A percentile compares a stretch with the other conserved stretches of the same genome.
phyloP scores from a whole-genome alignment of 2,113 vertebrate genomes.

The Rhea americana region DNA sequence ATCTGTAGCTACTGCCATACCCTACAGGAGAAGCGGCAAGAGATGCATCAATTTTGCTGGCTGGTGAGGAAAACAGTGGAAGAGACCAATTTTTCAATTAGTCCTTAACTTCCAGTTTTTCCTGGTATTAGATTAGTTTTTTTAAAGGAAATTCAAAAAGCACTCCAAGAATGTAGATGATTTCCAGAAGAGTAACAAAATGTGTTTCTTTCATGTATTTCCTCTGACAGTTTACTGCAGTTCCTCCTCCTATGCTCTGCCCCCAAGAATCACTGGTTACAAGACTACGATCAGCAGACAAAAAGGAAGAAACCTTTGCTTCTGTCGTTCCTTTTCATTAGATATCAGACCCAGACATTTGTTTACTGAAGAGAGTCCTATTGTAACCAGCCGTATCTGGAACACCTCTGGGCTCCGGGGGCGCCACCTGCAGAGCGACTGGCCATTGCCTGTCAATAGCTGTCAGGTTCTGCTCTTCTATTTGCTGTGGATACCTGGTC shows the following conservation, averaged over 20 bases:
- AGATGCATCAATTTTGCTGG: neutral
- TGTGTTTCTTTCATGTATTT: neutral
- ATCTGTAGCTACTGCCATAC: neutral
- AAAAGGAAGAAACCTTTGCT: neutral
- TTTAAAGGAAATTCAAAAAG: neutral
- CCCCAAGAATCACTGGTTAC: neutral
- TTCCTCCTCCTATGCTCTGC: neutral
- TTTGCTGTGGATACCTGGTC: neutral
- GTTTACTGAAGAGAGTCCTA: neutral
- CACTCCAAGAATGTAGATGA: neutral
- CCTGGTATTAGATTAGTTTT: neutral
- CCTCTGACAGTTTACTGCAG: neutral
- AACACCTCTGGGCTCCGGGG: neutral
- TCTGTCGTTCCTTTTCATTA: neutral
- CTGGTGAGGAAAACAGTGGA: neutral
- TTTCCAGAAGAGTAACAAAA: neutral
- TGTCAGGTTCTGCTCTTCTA: neutral
- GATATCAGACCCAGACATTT: neutral
- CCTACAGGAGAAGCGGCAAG: neutral
- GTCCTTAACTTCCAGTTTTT: neutral
- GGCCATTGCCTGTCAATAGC: neutral
- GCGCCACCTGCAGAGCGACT: neutral
- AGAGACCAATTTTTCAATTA: neutral
- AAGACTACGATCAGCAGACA: neutral
- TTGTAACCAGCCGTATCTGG: too few relatives aligned